phyloP scores from a whole-genome alignment of 2,888 invertebrate species.

The Leptinotarsa peninsularis region DNA sequence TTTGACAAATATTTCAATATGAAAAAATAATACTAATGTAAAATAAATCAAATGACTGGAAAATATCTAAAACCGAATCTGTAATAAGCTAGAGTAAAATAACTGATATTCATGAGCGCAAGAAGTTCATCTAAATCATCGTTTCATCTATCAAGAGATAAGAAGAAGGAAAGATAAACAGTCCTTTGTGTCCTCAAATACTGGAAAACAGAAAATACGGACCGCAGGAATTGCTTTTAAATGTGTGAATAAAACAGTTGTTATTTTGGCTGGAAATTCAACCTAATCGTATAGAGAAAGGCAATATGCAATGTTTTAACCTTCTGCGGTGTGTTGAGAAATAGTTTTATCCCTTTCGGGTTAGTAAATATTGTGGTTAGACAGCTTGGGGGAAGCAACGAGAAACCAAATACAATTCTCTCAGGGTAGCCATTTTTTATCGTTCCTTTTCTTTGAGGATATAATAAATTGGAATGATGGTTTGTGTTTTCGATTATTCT shows the following conservation, averaged over 20 bases:
- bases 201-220: conserved; percentile 13
- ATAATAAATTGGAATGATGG: conserved; percentile 54
- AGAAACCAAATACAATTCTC: conserved; percentile 53
- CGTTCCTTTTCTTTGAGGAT: conserved; percentile 50
- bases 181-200: conserved; percentile 17
- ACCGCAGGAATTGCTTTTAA: conserved; percentile 30
- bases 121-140: neutral
- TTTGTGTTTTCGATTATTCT: conserved; percentile 51
- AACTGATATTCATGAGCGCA: too few relatives aligned
- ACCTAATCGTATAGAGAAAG: conserved; percentile 40
- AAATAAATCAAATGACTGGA: too few relatives aligned
- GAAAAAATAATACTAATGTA: too few relatives aligned
- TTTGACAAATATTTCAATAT: too few relatives aligned
- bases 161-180: conserved; percentile 7
- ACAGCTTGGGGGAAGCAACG: conserved; percentile 49
- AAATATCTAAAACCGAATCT: too few relatives aligned
- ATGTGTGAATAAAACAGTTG: conserved; percentile 36
- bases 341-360: conserved; percentile 50
- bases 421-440: conserved; percentile 51
- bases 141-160: neutral
- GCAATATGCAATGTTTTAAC: conserved; percentile 49
- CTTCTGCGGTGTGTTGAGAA: conserved; percentile 46
- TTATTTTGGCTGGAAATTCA: conserved; percentile 34
- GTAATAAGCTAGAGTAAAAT: too few relatives aligned
- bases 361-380: conserved; percentile 53